Conservation (phyloP, 2,888 invertebrate genomes). For the Nymphalis polychloros region DNA sequence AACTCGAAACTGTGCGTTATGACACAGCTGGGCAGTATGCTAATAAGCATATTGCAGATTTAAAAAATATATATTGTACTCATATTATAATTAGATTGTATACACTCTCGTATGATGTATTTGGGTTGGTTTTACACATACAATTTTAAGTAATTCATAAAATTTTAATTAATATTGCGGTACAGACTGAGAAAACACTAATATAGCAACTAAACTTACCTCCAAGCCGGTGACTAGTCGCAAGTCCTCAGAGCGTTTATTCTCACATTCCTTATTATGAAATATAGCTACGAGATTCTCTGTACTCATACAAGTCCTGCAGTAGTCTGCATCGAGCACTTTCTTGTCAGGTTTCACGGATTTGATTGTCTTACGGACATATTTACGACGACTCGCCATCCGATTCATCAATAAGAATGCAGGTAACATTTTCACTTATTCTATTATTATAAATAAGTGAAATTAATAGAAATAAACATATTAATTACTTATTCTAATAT, state of each 20-base stretch:
- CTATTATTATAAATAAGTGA: background rate
- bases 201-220: conserved; percentile 39
- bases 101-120: background rate
- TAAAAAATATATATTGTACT: too few species aligned
- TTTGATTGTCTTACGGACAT: conserved; percentile 33
- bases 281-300: conserved; percentile 57
- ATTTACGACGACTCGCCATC: conserved; percentile 44
- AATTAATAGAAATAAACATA: background rate
- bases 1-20: too few species aligned
- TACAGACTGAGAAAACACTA: too few species aligned
- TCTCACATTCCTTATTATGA: conserved; percentile 47
- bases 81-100: too few species aligned
- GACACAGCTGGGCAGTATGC: too few species aligned
- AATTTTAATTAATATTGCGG: too few species aligned
- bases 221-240: conserved; percentile 58
- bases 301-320: conserved; percentile 60
- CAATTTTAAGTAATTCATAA: too few species aligned
- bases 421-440: conserved; percentile 50
- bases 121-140: too few species aligned
- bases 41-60: too few species aligned
- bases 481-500: background rate
- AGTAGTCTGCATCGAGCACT: conserved; percentile 35
- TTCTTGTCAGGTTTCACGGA: conserved; percentile 17
- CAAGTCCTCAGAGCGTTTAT: conserved; percentile 54
- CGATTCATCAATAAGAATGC: conserved; percentile 52